phyloP scores from a whole-genome alignment of 1,140 invertebrate genomes.

The Drosophila jambulina region DNA sequence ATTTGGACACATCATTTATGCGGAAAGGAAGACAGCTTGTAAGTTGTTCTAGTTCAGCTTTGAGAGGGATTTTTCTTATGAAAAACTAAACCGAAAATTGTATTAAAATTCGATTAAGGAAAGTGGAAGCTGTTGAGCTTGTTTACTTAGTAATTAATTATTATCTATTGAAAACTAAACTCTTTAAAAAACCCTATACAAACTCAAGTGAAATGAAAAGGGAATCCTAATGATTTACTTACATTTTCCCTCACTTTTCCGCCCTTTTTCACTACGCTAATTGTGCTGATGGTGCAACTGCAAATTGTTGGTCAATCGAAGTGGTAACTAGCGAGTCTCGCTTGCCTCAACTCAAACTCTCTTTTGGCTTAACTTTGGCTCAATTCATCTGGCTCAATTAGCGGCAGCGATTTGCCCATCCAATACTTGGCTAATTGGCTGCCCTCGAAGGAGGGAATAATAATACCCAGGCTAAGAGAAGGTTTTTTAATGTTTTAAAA shows the following conservation, averaged over 20 bases:
- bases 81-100: background rate
- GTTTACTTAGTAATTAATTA: too few species aligned
- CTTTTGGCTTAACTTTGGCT: constrained; percentile 18
- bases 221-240: background rate
- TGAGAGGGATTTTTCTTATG: background rate
- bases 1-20: constrained; percentile 24
- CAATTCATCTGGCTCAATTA: constrained; percentile 31
- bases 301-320: constrained; percentile 32
- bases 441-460: background rate
- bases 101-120: too few species aligned
- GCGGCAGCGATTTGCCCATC: constrained; percentile 22
- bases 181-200: background rate
- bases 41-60: background rate
- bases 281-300: constrained; percentile 13
- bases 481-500: too few species aligned
- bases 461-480: background rate
- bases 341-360: background rate
- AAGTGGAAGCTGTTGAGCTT: too few species aligned
- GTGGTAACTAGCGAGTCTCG: constrained; percentile 31
- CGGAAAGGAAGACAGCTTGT: background rate
- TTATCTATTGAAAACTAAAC: background rate
- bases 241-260: background rate
- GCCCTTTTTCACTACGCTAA: background rate
- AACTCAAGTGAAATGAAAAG: background rate
- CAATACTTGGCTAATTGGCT: constrained; percentile 32